A percentile compares a stretch with the other conserved stretches of the same genome.
Conservation (phyloP, 2,888 invertebrate species). For the Salpingus planirostris region DNA sequence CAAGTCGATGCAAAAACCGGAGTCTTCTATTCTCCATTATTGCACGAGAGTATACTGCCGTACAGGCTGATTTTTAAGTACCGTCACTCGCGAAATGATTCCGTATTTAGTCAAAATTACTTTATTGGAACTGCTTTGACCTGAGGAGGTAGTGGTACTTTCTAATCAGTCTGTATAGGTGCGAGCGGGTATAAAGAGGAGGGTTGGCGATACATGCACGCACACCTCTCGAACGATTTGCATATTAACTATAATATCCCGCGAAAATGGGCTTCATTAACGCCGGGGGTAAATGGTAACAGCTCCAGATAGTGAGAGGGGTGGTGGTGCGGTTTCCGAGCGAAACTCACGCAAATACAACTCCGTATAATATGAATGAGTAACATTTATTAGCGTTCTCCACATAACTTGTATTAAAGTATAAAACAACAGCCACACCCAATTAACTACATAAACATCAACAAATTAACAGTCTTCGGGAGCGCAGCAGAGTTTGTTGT, state of each 20-base stretch:
- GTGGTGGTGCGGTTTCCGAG: slow-evolving; percentile 4
- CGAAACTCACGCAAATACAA: slow-evolving; percentile 1
- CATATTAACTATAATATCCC: slow-evolving; percentile 13
- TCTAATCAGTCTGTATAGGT: too few relatives aligned
- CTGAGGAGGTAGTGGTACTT: too few relatives aligned
- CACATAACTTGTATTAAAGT: not conserved
- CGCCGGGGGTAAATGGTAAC: slow-evolving; percentile 8
- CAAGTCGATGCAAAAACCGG: too few relatives aligned
- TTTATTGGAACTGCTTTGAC: too few relatives aligned
- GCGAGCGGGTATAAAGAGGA: not conserved
- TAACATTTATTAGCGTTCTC: slow-evolving; percentile 9
- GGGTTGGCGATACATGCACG: slow-evolving; percentile 5
- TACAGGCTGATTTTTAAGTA: too few relatives aligned
- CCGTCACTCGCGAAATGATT: not conserved
- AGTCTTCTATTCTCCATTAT: too few relatives aligned
- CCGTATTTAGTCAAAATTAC: not conserved
- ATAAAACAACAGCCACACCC: slow-evolving; percentile 13
- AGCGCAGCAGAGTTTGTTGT: too few relatives aligned
- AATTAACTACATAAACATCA: slow-evolving; percentile 11
- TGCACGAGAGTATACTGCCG: too few relatives aligned
- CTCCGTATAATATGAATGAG: slow-evolving; percentile 5
- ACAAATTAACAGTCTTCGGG: slow-evolving; percentile 14
- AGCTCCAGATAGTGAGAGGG: slow-evolving; percentile 1
- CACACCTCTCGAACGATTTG: slow-evolving; percentile 14
- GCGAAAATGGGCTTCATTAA: slow-evolving; percentile 14